Evolutionary conservation across 2,797 vertebrate species (phyloP).

Genomic region (Amblyopsis hoosieri): DNA sequence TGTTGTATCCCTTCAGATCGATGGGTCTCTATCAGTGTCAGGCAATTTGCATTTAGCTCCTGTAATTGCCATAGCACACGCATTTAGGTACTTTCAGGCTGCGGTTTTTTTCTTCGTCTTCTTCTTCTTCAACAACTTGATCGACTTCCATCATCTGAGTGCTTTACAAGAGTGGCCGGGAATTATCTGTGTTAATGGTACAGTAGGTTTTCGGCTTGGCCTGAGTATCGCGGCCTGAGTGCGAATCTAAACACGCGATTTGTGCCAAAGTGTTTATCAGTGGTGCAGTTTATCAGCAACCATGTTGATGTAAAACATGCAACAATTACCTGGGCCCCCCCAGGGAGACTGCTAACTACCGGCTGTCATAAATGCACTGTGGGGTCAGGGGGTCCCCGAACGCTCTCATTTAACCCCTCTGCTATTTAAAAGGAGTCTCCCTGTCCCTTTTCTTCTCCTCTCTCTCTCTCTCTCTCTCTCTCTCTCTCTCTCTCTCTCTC

Average conservation of each 20-base stretch:
- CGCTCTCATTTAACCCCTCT: conserved; percentile 56
- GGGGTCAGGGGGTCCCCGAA: conserved; percentile 64
- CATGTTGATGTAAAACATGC: conserved; percentile 73
- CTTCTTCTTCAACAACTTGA: conserved; percentile 49
- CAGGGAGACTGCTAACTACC: conserved; percentile 66
- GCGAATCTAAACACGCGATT: conserved; percentile 16
- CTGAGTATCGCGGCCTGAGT: conserved; percentile 26
- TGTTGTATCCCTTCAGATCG: conserved; percentile 41
- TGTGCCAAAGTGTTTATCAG: conserved; percentile 43
- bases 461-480: conserved; percentile 40
- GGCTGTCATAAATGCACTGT: conserved; percentile 48
- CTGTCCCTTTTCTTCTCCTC: neutral
- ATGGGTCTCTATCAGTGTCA: conserved; percentile 30
- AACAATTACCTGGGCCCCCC: conserved; percentile 72
- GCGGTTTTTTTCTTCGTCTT: conserved; percentile 18
- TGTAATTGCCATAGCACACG: conserved; percentile 68
- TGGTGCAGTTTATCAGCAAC: conserved; percentile 30
- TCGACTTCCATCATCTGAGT: conserved; percentile 60
- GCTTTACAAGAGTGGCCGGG: conserved; percentile 28
- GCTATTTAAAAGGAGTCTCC: conserved; percentile 52
- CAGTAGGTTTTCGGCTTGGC: conserved; percentile 40
- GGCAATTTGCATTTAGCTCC: conserved; percentile 67
- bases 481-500: conserved; percentile 27
- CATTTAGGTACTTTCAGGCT: conserved; percentile 69
- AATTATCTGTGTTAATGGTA: conserved; percentile 62